Evolutionary conservation across 2,113 vertebrate genomes (phyloP).

Genomic region (Myotis davidii): DNA sequence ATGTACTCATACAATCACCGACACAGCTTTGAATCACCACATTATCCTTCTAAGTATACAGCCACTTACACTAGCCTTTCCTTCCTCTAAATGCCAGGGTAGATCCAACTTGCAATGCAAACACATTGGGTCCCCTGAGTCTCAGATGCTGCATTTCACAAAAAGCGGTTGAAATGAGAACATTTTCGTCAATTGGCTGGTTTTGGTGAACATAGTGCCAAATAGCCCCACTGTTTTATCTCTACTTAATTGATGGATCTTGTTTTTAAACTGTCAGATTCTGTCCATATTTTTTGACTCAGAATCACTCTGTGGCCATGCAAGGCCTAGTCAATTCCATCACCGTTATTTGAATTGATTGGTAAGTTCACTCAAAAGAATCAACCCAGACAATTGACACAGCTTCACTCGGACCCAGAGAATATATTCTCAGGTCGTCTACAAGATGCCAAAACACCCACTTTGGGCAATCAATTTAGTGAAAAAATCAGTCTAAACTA

Average conservation of each 20-base stretch:
- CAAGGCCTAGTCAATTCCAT: neutral
- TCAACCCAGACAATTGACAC: neutral
- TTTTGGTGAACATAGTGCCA: neutral
- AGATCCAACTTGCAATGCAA: neutral
- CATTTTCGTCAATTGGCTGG: conserved; percentile 8
- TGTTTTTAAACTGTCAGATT: conserved; percentile 47
- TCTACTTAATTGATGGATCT: conserved; percentile 13
- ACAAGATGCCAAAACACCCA: conserved; percentile 19
- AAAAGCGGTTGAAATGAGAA: conserved; percentile 44
- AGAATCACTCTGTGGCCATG: neutral
- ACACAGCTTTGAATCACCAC: neutral
- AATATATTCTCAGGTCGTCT: conserved; percentile 29
- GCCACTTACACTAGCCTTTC: neutral
- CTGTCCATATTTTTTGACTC: conserved; percentile 39
- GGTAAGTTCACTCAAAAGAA: conserved; percentile 26
- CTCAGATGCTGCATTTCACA: neutral
- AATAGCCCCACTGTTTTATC: conserved; percentile 12
- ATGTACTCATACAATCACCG: neutral
- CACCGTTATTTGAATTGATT: conserved; percentile 50
- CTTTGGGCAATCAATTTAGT: neutral
- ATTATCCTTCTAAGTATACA: neutral
- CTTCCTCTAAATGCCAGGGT: neutral
- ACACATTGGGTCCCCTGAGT: neutral
- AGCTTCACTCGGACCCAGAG: conserved; percentile 5
- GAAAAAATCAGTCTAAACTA: conserved; percentile 13